phyloP scores from a whole-genome alignment of 2,113 vertebrate species.

The Phyllostomus hastatus region DNA sequence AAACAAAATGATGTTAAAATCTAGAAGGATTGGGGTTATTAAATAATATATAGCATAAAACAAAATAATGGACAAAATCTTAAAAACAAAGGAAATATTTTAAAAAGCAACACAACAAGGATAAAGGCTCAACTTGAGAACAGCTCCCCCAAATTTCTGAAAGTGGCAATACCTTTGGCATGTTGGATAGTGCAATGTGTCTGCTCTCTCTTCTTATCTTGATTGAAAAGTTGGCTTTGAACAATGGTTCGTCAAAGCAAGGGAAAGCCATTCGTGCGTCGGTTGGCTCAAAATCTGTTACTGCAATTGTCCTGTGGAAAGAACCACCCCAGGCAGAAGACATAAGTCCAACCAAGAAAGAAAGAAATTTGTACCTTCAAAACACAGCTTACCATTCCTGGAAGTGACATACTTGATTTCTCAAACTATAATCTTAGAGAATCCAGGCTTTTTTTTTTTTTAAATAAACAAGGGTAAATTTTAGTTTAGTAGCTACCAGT shows the following conservation, averaged over 20 bases:
- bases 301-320: slow-evolving; percentile 74
- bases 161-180: slow-evolving; percentile 50
- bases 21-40: background rate
- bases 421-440: background rate
- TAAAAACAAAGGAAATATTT: background rate
- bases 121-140: background rate
- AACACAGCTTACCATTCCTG: background rate
- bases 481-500: background rate
- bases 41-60: background rate
- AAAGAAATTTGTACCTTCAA: background rate
- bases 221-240: slow-evolving; percentile 84
- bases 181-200: slow-evolving; percentile 81
- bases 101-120: background rate
- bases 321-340: background rate
- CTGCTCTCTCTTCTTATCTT: slow-evolving; percentile 75
- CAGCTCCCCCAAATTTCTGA: background rate
- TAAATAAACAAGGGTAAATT: background rate
- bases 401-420: background rate
- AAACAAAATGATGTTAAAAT: background rate
- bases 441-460: background rate
- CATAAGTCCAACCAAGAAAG: background rate
- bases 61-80: background rate
- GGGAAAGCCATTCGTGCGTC: slow-evolving; percentile 83
- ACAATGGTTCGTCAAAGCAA: slow-evolving; percentile 84
- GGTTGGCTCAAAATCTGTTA: slow-evolving; percentile 82